Evolutionary conservation across 37 sponge, comb jelly and placozoan species (phyloP), one percentile per base, ranked within the genome.

Genomic region (Crambe crambe): DNA sequence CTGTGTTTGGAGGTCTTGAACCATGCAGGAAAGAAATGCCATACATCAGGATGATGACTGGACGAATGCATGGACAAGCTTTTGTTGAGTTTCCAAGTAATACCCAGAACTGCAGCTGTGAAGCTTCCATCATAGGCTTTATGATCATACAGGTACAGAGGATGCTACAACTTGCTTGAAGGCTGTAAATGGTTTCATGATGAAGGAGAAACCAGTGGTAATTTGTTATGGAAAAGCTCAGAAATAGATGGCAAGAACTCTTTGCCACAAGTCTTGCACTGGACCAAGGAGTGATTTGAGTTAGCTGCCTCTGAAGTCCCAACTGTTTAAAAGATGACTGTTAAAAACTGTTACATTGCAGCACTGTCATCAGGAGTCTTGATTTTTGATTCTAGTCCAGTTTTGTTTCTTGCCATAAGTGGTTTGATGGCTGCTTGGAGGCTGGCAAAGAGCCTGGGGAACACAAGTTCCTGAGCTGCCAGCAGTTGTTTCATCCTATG

Each of bases 401-500:
- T 79, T 51, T 36, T 66, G 79, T 68, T 34, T 25, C 69, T 42
- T 2, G 81, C 85, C 93, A 93, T 88, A 29, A 96, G 84, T 25
- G 97, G 97, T 31, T 73, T 87, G 72, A 96, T 76, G 42, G 97
- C 91, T 27, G 91, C 56, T 70, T 73, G 83, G 37, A 96, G 77
- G 68, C 94, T 93, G 37, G 74, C 32, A 42, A 83, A 90, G 18
- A 96, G 89, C 29, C 56, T 43, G 18, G 97, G 97, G 76, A 88
- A 96, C 12, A 96, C 81, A 5, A 93, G 38, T 70, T 96, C 97
- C 70, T 96, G 94, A 17, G 74, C 85, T 58, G 94, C 97, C 47
- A 96, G 82, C 57, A 96, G 84, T 76, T 93, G 97, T 38, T 96
- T 96, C 66, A 91, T 72, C 29, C 97, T 51, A 44, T 93, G 93